Conservation (phyloP, 30 jellyfish, hydroid and myxozoan species). For the Aurelia sp. region DNA sequence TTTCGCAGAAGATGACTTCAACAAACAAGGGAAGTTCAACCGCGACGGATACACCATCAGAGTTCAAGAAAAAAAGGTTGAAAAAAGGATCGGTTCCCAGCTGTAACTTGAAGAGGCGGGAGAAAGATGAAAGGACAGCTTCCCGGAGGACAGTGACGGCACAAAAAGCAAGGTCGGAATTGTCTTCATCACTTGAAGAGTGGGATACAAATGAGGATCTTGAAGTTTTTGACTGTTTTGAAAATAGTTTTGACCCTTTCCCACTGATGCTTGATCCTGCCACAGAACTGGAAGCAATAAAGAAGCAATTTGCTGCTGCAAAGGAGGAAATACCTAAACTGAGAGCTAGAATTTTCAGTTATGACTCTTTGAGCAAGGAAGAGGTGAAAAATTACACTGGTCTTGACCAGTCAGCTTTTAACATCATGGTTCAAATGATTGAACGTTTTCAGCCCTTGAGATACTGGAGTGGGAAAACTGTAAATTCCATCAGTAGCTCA, state of each 20-base stretch:
- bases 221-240: no score
- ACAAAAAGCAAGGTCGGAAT: no score
- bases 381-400: constrained; percentile 39
- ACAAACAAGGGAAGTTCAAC: constrained; percentile 5
- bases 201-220: no score
- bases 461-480: constrained; percentile 38
- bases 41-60: neutral
- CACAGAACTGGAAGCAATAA: constrained; percentile 1
- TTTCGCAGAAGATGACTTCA: constrained; percentile 13
- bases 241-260: no score
- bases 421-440: constrained; percentile 8
- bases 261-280: no score
- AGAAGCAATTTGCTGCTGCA: constrained; percentile 9
- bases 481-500: neutral
- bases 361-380: neutral
- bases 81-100: constrained; percentile 30
- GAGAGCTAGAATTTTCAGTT: constrained; percentile 12
- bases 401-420: constrained; percentile 8
- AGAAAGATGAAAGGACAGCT: no score
- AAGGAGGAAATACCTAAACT: neutral
- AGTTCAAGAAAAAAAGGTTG: constrained; percentile 21
- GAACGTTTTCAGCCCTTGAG: constrained; percentile 23
- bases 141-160: no score
- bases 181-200: no score
- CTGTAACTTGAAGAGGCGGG: constrained; percentile 14